Percentiles rank a stretch among this genome's conserved stretches.
Evolutionary conservation across 2,888 invertebrate genomes (phyloP).

Genomic region (Heliconius ismenius): DNA sequence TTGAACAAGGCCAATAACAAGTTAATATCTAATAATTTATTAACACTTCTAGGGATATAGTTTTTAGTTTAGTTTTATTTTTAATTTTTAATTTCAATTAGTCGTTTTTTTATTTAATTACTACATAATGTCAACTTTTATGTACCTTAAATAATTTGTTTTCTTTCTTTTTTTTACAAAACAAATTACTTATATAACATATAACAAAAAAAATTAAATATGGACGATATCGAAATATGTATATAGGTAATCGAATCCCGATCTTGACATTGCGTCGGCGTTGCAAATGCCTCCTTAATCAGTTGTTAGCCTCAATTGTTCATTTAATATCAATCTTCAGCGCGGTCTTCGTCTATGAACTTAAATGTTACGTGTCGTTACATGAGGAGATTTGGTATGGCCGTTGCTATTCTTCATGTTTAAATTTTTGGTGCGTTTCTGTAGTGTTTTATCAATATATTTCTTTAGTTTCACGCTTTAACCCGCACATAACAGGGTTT

Average conservation of each 20-base stretch:
- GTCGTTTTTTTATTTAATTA: no score
- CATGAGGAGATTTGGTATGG: background rate
- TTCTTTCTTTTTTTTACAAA: no score
- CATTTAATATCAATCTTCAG: slow-evolving; percentile 8
- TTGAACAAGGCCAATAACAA: slow-evolving; percentile 9
- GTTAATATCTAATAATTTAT: background rate
- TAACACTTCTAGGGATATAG: no score
- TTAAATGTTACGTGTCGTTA: background rate
- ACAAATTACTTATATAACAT: no score
- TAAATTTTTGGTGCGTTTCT: no score
- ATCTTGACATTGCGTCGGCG: slow-evolving; percentile 29
- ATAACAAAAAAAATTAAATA: no score
- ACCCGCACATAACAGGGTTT: no score
- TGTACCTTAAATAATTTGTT: no score
- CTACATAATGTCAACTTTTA: no score
- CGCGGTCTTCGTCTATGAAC: slow-evolving; percentile 12
- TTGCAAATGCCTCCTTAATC: slow-evolving; percentile 5
- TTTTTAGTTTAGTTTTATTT: background rate
- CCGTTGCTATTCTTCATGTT: no score
- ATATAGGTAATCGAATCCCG: background rate
- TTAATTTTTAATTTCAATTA: background rate
- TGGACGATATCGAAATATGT: no score
- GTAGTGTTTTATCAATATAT: background rate
- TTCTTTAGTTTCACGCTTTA: background rate
- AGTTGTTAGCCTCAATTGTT: slow-evolving; percentile 21